Percentiles rank a stretch among this genome's conserved stretches.
Conservation (phyloP, 1,140 invertebrate genomes). For the Cheumatopsyche charites region DNA sequence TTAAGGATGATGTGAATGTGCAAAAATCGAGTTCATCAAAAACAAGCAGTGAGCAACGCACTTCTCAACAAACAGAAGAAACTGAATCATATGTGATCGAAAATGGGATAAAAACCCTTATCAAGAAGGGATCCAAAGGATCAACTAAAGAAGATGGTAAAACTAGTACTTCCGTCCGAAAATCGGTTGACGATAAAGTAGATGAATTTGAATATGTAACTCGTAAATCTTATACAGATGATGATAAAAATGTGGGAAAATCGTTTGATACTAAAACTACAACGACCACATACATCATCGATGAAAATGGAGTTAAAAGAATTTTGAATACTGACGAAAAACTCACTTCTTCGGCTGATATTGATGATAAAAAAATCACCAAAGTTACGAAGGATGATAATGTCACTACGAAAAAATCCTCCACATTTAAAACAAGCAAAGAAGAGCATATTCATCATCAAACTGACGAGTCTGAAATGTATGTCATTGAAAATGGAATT, state of each 20-base stretch:
- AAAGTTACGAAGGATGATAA: neutral
- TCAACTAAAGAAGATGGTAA: slow-evolving; percentile 12
- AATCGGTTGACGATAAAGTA: neutral
- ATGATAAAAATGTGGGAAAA: slow-evolving; percentile 26
- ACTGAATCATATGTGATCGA: slow-evolving; percentile 39
- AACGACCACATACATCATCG: slow-evolving; percentile 46
- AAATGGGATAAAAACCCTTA: slow-evolving; percentile 44
- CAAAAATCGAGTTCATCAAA: too few relatives aligned
- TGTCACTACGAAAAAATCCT: neutral
- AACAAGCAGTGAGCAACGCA: too few relatives aligned
- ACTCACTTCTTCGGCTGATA: neutral
- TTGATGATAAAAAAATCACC: slow-evolving; percentile 7
- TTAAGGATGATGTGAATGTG: too few relatives aligned
- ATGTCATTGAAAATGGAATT: slow-evolving; percentile 46
- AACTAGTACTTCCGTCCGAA: neutral
- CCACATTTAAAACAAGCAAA: neutral
- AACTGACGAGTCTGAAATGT: slow-evolving; percentile 21
- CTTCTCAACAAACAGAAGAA: neutral
- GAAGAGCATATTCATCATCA: neutral
- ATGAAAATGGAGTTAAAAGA: slow-evolving; percentile 9
- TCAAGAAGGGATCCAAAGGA: slow-evolving; percentile 15
- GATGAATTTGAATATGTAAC: neutral
- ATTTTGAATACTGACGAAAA: slow-evolving; percentile 12
- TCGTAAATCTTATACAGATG: neutral
- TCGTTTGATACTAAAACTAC: slow-evolving; percentile 17